Evolutionary conservation across 2,113 vertebrate species (phyloP), one percentile per base, ranked within the genome.

Genomic region (Eupsittula cactorum): DNA sequence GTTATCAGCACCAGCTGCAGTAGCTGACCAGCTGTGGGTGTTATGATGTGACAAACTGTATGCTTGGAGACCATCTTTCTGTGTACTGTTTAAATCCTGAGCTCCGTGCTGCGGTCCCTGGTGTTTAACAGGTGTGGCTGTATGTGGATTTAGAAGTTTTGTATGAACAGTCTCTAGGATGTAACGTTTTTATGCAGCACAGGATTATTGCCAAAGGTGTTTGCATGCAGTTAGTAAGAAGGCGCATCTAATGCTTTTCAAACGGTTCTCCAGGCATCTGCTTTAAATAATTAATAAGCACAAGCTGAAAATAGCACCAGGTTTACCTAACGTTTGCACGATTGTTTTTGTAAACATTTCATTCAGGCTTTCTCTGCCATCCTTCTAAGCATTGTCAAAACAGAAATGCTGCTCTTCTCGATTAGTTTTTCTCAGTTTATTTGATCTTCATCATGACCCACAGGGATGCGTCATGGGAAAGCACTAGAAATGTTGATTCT

Each of bases 201-300:
- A 19, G 81, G 44, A 89, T 73, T 57, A 25, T 10, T 82, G 62
- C 9, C 28, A 70, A 59, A 74, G n/a, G 60, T 24, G 46, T 53
- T 67, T 67, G 52, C 70, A 69, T 39, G 60, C 88, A 85, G 73
- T 75, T 25, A 37, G 62, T 62, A 70, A 70, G 92, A 59, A 87
- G 49, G 86, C 70, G 59, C 88, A 76, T 47, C 77, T 85, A 91
- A 80, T 85, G 91, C 88, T 92, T 85, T 89, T 82, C 94, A 82
- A 92, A 86, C 31, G 39, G 70, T 77, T 59, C 87, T 88, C 62
- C 84, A 84, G 39, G 92, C 93, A 89, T 89, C 88, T 92, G 49
- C 86, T 85, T 59, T 97, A 97, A 97, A 96, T 96, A 81, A 95
- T 97, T 97, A 94, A 97, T 96, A 96, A 95, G 88, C 83, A 82